phyloP scores from a whole-genome alignment of 2,797 vertebrate species.

The Bufotes viridis region DNA sequence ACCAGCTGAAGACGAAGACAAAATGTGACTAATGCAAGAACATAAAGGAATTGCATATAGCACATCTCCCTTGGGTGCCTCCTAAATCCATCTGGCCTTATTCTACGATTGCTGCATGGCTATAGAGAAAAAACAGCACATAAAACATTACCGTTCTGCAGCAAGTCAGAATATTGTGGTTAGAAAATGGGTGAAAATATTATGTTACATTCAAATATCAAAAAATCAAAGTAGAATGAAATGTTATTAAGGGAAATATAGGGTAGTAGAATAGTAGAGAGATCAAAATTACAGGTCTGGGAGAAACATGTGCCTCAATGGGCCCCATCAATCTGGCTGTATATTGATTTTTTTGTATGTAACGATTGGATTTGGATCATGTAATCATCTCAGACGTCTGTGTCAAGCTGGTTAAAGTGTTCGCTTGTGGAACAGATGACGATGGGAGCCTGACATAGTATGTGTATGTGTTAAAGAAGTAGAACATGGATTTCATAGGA shows the following conservation, averaged over 20 bases:
- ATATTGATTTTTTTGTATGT: neutral
- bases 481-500: neutral
- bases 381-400: neutral
- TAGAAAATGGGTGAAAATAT: constrained; percentile 6
- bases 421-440: no score
- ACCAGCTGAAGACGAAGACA: no score
- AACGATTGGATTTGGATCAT: neutral
- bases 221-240: neutral
- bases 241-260: neutral
- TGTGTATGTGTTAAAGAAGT: neutral
- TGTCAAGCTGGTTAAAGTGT: neutral
- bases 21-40: no score
- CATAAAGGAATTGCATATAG: no score
- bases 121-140: neutral
- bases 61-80: no score
- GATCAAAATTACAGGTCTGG: neutral
- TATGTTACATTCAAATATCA: neutral
- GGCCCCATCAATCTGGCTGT: neutral
- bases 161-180: neutral
- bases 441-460: neutral
- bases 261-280: neutral
- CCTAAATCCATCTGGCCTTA: neutral
- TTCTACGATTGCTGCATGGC: neutral
- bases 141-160: neutral
- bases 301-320: neutral